These are phyloP conservation scores for Callosobruchus maculatus DNA, from an alignment of 2,888 invertebrate genomes.

Conservation along the genomic window DNA sequence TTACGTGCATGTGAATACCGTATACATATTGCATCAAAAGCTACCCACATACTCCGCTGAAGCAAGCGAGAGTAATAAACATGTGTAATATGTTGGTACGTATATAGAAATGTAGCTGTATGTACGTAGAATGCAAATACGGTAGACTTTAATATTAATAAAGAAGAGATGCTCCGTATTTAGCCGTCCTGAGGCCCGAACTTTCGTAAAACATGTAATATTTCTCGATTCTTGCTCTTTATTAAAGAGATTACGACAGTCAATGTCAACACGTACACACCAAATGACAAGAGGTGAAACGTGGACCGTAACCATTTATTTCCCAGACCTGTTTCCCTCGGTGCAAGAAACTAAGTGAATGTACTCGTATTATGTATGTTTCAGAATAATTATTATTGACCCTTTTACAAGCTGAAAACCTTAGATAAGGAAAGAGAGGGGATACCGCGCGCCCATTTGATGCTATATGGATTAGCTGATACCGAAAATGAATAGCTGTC, in stretches of 20 bases:
- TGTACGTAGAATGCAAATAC: slow-evolving; percentile 40
- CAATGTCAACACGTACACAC: slow-evolving; percentile 8
- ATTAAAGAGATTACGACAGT: slow-evolving; percentile 32
- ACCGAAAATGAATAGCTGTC: no score
- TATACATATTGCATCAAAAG: neutral
- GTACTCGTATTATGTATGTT: no score
- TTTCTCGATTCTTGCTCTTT: slow-evolving; percentile 39
- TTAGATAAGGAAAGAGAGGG: no score
- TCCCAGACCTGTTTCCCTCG: no score
- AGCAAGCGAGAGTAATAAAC: slow-evolving; percentile 24
- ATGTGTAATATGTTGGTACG: slow-evolving; percentile 19
- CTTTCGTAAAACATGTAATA: slow-evolving; percentile 37
- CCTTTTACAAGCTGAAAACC: no score
- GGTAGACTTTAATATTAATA: slow-evolving; percentile 44
- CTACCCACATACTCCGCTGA: slow-evolving; percentile 18
- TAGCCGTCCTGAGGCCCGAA: slow-evolving; percentile 34
- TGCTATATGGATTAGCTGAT: no score
- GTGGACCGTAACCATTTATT: neutral
- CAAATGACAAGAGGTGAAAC: neutral
- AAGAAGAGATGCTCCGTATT: slow-evolving; percentile 33
- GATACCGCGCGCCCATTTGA: no score
- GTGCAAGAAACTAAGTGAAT: no score
- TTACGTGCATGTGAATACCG: slow-evolving; percentile 16
- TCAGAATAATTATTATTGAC: no score
- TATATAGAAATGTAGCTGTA: slow-evolving; percentile 14